Evolutionary conservation across 1,140 invertebrate species (phyloP).

Genomic region (Leptestheria dahalacensis): DNA sequence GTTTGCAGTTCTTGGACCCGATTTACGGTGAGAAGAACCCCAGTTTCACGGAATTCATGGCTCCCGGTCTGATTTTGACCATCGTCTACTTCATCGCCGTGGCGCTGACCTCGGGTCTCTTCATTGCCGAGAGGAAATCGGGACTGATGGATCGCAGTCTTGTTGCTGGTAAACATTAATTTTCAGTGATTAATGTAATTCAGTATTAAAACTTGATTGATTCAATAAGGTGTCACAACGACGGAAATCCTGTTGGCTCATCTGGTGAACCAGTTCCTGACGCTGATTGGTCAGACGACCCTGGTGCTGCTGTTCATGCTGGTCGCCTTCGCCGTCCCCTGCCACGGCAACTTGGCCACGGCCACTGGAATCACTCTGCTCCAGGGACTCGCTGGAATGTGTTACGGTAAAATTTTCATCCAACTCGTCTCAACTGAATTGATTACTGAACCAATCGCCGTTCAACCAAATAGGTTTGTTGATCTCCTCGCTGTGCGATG

Average conservation of each 20-base stretch:
- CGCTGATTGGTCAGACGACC: constrained; percentile 80
- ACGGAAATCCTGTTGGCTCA: constrained; percentile 82
- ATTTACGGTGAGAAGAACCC: constrained; percentile 74
- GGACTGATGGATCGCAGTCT: constrained; percentile 73
- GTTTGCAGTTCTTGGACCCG: constrained; percentile 52
- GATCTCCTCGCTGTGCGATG: constrained; percentile 70
- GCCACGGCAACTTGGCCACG: constrained; percentile 55
- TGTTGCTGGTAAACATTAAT: constrained; percentile 68
- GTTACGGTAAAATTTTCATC: constrained; percentile 44
- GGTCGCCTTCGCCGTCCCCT: constrained; percentile 61
- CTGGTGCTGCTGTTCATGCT: constrained; percentile 72
- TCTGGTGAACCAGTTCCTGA: constrained; percentile 79
- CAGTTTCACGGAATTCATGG: constrained; percentile 87
- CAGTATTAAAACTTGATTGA: too few species aligned
- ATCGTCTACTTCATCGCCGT: constrained; percentile 91
- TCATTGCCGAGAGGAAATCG: constrained; percentile 82
- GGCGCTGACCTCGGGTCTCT: constrained; percentile 73
- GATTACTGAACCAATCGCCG: too few species aligned
- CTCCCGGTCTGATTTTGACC: constrained; percentile 63
- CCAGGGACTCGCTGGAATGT: constrained; percentile 79
- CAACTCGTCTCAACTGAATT: too few species aligned
- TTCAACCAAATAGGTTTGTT: too few species aligned
- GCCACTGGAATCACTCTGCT: constrained; percentile 59
- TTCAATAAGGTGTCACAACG: constrained; percentile 51
- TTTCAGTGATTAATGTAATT: too few species aligned